Percentiles rank a stretch among this genome's conserved stretches.
Conservation (phyloP, 2,113 vertebrate genomes). For the Malaclemys terrapin region DNA sequence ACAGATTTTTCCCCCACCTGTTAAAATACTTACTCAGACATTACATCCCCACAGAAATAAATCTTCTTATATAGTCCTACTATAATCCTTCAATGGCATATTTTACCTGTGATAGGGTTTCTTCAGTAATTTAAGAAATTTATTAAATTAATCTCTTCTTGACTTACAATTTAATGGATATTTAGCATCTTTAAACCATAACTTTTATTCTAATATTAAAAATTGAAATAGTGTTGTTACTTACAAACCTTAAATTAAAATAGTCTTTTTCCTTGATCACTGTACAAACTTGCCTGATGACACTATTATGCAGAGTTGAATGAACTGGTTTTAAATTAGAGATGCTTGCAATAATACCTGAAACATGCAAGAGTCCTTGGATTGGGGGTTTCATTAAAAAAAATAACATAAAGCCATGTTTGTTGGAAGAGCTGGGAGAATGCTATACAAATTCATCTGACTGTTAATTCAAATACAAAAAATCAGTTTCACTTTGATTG, state of each 20-base stretch:
- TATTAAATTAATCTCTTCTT: constrained; percentile 58
- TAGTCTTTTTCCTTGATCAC: background rate
- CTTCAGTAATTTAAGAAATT: constrained; percentile 32
- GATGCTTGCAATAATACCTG: constrained; percentile 7
- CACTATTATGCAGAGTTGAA: constrained; percentile 14
- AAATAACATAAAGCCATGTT: background rate
- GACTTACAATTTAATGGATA: constrained; percentile 26
- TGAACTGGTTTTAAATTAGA: background rate
- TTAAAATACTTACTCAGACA: constrained; percentile 24
- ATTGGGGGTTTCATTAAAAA: background rate
- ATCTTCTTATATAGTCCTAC: background rate
- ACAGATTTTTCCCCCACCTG: background rate
- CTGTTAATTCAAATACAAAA: background rate
- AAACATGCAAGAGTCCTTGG: background rate
- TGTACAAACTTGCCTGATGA: background rate
- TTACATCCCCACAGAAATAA: constrained; percentile 44
- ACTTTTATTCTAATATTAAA: constrained; percentile 56
- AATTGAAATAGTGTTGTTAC: constrained; percentile 5
- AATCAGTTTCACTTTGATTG: background rate
- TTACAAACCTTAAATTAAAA: constrained; percentile 12
- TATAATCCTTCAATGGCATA: constrained; percentile 32
- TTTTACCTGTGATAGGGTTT: constrained; percentile 26
- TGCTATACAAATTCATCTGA: background rate
- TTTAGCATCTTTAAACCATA: constrained; percentile 33
- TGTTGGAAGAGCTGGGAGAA: background rate